Base-by-base conservation (phyloP, 2,888 invertebrate genomes). In the Anthoptus insignis region DNA sequence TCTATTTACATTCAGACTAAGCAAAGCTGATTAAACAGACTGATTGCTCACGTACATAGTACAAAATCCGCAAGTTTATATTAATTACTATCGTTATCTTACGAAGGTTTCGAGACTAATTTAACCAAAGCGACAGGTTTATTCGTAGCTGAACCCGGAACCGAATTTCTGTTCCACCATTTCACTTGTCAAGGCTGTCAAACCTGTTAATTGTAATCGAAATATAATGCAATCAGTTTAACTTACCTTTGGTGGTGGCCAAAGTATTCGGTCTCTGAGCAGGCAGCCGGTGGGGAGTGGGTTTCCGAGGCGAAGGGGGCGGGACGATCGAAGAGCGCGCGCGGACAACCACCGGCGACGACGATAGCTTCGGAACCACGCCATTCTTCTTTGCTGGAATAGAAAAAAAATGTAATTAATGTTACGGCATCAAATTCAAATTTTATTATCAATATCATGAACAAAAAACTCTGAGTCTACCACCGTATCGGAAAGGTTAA, bases 301-400 rank as follows among this genome's bases (percentile, higher is more conserved):
- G 88, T 78, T 92, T 89, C 66, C 91, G 81, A 59, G 93, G 88
- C 37, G 93, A 89, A 9, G 91, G 88, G 1, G 91, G 89, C 21
- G 91, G 87, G 47, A 85, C 87, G 68, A 89, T 81, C 0, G 91
- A 84, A 14, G 87, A 79, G 70, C 91, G 89, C 66, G 90, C 86
- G 34, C 93, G 89, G 75, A 89, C 85, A 11, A 87, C 77, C 76
- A 91, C 89, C 7, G 93, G 93, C 8, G 93, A 93, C 57, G 91
- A 87, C 32, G 91, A 87, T 72, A 93, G 74, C 76, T 91, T 91
- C 71, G 86, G 91, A 53, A 91, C 92, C 73, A 92, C 89, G 66
- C 91, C 93, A 90, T 93, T 93, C 74, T 93, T 93, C 84, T 93
- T 93, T 16, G 76, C 92, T 93, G 87, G 63, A 83, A 88, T 78